Conservation (phyloP, 2,113 vertebrate species). For the Madoqua kirkii region DNA sequence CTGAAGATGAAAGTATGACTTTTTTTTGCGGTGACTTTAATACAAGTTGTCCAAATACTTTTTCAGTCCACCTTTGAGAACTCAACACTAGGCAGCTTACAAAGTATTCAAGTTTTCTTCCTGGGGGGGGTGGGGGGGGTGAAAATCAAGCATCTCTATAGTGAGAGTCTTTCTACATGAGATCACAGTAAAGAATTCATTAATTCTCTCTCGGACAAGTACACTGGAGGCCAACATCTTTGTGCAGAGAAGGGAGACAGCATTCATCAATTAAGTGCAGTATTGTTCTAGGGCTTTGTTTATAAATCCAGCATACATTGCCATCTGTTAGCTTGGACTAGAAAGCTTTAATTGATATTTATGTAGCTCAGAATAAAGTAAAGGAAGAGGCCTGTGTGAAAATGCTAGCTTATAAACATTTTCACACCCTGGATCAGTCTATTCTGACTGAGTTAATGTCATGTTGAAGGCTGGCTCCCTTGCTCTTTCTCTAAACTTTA, state of each 20-base stretch:
- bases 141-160: constrained; percentile 50
- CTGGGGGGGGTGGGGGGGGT: accelerated
- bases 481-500: background rate
- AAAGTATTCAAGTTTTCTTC: constrained; percentile 40
- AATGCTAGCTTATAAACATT: background rate
- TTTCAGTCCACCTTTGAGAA: background rate
- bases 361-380: constrained; percentile 28
- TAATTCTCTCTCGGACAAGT: constrained; percentile 52
- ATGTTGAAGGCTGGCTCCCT: background rate
- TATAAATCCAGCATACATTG: constrained; percentile 36
- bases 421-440: background rate
- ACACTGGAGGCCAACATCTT: constrained; percentile 50
- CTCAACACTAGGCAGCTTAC: constrained; percentile 40
- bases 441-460: background rate
- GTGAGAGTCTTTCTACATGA: constrained; percentile 35
- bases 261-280: constrained; percentile 48
- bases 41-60: background rate
- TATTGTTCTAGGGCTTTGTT: constrained; percentile 41
- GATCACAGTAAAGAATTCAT: constrained; percentile 65
- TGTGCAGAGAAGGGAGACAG: constrained; percentile 12
- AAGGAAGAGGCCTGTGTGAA: constrained; percentile 36
- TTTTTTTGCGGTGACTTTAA: background rate
- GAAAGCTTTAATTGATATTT: constrained; percentile 50
- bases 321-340: constrained; percentile 51
- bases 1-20: constrained; percentile 13